These are phyloP conservation scores for Uloborus plumipes DNA, from an alignment of 2,888 invertebrate genomes.

Conservation along the genomic window DNA sequence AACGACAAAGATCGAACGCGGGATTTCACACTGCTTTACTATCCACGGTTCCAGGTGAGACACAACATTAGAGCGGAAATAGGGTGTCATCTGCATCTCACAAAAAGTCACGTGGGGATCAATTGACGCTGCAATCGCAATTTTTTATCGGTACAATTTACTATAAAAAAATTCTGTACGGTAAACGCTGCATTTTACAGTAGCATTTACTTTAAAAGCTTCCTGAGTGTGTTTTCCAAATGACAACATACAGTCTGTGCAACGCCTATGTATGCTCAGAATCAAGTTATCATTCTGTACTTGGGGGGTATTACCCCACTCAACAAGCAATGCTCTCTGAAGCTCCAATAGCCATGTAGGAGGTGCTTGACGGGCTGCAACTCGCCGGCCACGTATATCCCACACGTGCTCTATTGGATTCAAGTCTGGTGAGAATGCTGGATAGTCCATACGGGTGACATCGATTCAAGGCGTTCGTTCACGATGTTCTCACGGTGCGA, in stretches of 20 bases:
- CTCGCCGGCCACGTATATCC: slow-evolving; percentile 4
- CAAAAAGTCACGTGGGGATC: no score
- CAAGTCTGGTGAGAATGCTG: slow-evolving; percentile 16
- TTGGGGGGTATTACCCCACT: slow-evolving; percentile 9
- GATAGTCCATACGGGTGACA: slow-evolving; percentile 20
- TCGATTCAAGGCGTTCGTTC: background rate
- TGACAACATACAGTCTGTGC: background rate
- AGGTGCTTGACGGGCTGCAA: slow-evolving; percentile 10
- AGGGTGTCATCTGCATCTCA: no score
- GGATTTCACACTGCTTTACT: no score
- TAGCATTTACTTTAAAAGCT: no score
- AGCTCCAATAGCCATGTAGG: slow-evolving; percentile 9
- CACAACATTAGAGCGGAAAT: no score
- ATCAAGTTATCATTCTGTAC: background rate
- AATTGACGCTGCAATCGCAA: no score
- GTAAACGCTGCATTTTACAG: no score
- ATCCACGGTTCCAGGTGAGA: no score
- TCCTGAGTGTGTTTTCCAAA: no score
- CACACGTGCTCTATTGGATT: slow-evolving; percentile 4
- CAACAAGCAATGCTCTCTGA: slow-evolving; percentile 3
- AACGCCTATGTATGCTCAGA: slow-evolving; percentile 5
- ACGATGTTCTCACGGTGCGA: slow-evolving; percentile 4
- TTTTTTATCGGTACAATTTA: no score
- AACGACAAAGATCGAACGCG: no score
- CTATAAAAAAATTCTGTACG: no score